Percentiles rank a stretch among this genome's conserved stretches.
phyloP scores from a whole-genome alignment of 2,113 vertebrate species.

The Tetrao urogallus region DNA sequence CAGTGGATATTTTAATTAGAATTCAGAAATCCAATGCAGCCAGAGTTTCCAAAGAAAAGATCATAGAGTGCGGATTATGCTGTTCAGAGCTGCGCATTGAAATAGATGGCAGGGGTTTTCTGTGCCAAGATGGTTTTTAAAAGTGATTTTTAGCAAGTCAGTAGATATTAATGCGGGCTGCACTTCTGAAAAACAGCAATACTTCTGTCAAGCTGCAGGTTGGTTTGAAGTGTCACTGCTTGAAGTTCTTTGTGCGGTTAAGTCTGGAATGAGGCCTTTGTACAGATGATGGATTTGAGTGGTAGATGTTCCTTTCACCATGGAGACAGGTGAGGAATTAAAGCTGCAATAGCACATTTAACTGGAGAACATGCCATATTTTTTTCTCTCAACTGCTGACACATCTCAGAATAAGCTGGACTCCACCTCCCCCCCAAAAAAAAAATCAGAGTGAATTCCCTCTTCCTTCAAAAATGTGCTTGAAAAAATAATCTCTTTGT shows the following conservation, averaged over 20 bases:
- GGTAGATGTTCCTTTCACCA: neutral
- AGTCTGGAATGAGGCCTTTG: neutral
- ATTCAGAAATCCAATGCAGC: slow-evolving; percentile 16
- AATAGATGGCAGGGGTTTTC: neutral
- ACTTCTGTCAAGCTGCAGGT: neutral
- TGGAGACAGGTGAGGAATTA: neutral
- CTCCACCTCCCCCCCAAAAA: neutral
- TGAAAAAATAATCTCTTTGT: neutral
- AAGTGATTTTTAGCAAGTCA: neutral
- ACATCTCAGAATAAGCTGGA: too few species aligned
- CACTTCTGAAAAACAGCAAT: neutral
- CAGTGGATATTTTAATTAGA: neutral
- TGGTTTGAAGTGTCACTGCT: neutral
- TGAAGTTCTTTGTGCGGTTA: neutral
- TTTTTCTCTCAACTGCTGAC: neutral
- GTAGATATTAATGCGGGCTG: neutral
- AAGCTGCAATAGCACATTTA: neutral
- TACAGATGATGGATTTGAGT: neutral
- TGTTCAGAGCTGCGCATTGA: neutral
- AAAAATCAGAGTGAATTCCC: neutral
- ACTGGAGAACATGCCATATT: neutral
- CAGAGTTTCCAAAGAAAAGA: slow-evolving; percentile 6
- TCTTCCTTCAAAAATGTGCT: neutral
- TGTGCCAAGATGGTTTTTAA: neutral
- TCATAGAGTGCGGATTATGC: neutral